Evolutionary conservation across 2,113 vertebrate genomes (phyloP), one percentile per base, ranked within the genome.

Genomic region (Cavia aperea): DNA sequence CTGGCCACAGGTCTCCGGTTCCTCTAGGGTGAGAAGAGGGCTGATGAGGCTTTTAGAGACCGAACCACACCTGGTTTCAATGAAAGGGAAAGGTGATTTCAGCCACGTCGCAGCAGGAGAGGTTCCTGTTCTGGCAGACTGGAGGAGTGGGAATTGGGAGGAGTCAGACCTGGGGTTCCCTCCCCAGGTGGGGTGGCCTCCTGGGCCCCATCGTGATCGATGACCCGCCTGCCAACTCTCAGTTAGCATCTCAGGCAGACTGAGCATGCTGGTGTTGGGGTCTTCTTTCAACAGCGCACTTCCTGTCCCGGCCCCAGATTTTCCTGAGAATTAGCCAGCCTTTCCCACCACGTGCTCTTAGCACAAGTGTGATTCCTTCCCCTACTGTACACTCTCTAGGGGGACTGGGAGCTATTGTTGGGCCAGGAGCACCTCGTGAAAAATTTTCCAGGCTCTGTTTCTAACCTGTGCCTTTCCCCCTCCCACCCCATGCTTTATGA

Each of bases 301-400:
- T 39, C 49, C 86, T 93, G 92, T 93, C 93, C 94, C 91, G 82
- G 84, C 87, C 92, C 87, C 92, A 86, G 96, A 72, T 92, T 94
- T 93, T 91, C 93, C 46, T 92, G 36, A 88, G 92, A 91, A 92
- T 92, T 63, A 39, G 75, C 86, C 82, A 26, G 81, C 94, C 93
- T 77, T 82, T 68, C 94, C 79, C 77, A 33, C 81, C 75, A 1
- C 1, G 49, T 51, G 49, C 88, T 93, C 73, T 54, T 95, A 92
- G 87, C 70, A 85, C 96, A 92, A 77, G 95, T 93, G 88, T 0
- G 0, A 43, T 95, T 84, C 39, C 1, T 92, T 89, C 90, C 54
- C 94, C 63, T 77, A 31, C 7, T 8, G 79, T 70, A 49, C 56
- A 51, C 85, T 49, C 86, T 2, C 68, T 79, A 72, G 72, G 9